Conservation (phyloP, 2,113 vertebrate species). For the Xerus inauris region DNA sequence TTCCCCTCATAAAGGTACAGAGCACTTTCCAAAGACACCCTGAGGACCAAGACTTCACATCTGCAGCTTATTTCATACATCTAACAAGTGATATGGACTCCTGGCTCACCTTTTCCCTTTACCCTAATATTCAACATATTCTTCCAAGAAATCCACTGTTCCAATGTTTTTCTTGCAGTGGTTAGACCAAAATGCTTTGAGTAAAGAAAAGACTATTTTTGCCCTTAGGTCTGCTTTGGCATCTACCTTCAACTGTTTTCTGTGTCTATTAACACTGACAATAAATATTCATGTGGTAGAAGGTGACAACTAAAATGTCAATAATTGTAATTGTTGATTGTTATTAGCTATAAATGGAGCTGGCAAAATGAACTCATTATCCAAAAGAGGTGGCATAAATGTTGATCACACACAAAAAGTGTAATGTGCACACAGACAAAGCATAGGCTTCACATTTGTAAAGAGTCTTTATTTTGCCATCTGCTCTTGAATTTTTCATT, state of each 20-base stretch:
- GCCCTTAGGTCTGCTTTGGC: not conserved
- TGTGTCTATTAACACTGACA: not conserved
- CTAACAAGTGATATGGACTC: not conserved
- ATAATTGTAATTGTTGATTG: not conserved
- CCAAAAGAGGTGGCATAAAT: not conserved
- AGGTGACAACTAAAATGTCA: not conserved
- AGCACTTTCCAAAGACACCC: not conserved
- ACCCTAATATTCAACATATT: not conserved
- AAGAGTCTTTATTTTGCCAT: constrained; percentile 53
- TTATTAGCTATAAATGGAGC: constrained; percentile 40
- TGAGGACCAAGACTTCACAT: not conserved
- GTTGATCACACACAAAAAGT: not conserved
- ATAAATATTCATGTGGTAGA: not conserved
- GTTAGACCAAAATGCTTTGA: not conserved
- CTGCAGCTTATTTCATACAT: not conserved
- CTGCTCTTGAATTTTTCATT: constrained; percentile 43
- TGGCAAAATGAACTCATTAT: constrained; percentile 12
- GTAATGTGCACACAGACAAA: not conserved
- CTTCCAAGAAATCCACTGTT: not conserved
- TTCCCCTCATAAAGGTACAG: not conserved
- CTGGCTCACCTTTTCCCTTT: not conserved
- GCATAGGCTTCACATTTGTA: not conserved
- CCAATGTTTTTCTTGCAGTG: not conserved
- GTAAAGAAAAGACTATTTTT: constrained; percentile 12
- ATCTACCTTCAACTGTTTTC: constrained; percentile 5